phyloP scores from a whole-genome alignment of 2,888 invertebrate genomes.

The Standfussiana lucernea region DNA sequence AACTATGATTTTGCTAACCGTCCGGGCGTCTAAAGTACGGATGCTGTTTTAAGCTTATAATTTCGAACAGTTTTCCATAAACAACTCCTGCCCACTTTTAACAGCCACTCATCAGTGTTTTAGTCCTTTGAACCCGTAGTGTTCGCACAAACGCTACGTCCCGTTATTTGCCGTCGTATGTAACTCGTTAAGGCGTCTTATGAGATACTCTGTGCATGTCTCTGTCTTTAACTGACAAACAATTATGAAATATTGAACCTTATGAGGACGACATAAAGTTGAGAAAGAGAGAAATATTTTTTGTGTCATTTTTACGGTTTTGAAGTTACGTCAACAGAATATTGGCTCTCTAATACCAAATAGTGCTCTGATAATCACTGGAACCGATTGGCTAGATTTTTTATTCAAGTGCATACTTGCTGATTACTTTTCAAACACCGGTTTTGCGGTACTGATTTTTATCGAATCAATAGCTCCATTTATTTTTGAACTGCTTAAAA shows the following conservation, averaged over 20 bases:
- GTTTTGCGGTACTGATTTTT: no score
- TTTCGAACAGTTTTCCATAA: conserved; percentile 1
- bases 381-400: conserved; percentile 7
- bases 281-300: background rate
- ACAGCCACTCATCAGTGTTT: background rate
- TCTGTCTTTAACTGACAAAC: conserved; percentile 5
- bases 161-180: conserved; percentile 77
- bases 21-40: background rate
- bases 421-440: conserved; percentile 20
- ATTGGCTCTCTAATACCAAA: background rate
- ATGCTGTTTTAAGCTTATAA: background rate
- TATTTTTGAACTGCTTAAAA: background rate
- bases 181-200: conserved; percentile 68
- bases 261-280: conserved; percentile 8
- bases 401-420: conserved; percentile 29
- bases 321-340: background rate
- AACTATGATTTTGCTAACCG: background rate
- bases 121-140: conserved; percentile 60
- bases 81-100: background rate
- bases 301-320: background rate
- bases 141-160: conserved; percentile 54
- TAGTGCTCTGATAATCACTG: background rate
- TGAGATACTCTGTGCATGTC: conserved; percentile 24
- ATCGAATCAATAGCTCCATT: background rate
- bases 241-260: conserved; percentile 24